phyloP scores from a whole-genome alignment of 2,797 vertebrate genomes.

The Simalia tracyae region DNA sequence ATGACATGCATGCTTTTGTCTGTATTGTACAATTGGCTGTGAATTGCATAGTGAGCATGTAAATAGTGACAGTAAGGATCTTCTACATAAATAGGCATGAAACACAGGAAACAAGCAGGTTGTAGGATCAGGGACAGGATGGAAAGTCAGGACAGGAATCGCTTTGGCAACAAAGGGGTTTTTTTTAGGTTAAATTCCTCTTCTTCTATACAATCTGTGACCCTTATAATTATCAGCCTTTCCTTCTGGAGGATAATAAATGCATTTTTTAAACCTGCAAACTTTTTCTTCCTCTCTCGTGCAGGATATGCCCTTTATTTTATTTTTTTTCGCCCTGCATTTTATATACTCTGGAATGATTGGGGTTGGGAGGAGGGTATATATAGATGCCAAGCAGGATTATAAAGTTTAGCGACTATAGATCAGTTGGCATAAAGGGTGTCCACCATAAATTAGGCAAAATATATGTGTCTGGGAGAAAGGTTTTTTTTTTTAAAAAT shows the following conservation, averaged over 20 bases:
- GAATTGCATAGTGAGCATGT: not conserved
- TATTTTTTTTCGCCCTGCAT: not conserved
- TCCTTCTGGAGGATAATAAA: not conserved
- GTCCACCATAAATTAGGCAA: not conserved
- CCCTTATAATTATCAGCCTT: not conserved
- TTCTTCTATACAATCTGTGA: not conserved
- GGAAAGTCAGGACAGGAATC: not conserved
- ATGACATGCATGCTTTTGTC: not conserved
- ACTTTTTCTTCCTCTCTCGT: not conserved
- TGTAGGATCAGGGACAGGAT: not conserved
- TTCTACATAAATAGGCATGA: not conserved
- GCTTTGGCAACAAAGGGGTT: not conserved
- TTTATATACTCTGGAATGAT: not conserved
- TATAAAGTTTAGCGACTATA: not conserved
- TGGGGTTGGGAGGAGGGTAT: not conserved
- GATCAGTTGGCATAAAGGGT: not conserved
- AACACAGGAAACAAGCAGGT: not conserved
- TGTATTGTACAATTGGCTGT: constrained; percentile 1
- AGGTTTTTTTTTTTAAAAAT: not conserved
- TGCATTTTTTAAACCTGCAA: not conserved
- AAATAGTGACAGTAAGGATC: not conserved
- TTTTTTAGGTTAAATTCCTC: not conserved
- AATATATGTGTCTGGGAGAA: not conserved
- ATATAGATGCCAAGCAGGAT: not conserved
- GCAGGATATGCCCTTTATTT: not conserved